phyloP scores from a whole-genome alignment of 2,888 invertebrate species.

The Oscheius myriophilus region DNA sequence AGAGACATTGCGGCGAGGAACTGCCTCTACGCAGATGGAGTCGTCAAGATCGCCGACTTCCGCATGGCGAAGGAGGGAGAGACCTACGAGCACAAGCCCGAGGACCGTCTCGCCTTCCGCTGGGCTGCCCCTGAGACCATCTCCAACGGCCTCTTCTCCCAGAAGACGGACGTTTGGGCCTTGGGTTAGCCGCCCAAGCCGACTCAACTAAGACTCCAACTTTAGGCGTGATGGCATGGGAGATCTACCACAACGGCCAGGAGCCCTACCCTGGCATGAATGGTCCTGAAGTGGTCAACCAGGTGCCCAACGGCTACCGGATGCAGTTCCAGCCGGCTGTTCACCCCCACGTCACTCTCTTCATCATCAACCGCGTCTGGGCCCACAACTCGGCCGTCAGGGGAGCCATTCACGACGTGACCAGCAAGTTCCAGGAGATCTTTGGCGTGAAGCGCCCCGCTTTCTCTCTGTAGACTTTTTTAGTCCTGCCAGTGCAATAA shows the following conservation, averaged over 20 bases:
- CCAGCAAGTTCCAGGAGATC: background rate
- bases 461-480: too few species aligned
- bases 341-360: background rate
- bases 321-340: slow-evolving; percentile 10
- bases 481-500: too few species aligned
- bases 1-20: slow-evolving; percentile 49
- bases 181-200: slow-evolving; percentile 36
- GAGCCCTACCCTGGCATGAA: slow-evolving; percentile 62
- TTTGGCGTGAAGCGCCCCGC: background rate
- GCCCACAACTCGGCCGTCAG: slow-evolving; percentile 14
- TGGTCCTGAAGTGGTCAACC: slow-evolving; percentile 11
- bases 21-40: slow-evolving; percentile 38
- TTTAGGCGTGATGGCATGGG: slow-evolving; percentile 42
- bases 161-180: slow-evolving; percentile 49
- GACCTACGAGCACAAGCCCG: slow-evolving; percentile 28
- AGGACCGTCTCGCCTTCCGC: slow-evolving; percentile 41
- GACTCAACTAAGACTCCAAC: too few species aligned
- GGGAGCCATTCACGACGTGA: slow-evolving; percentile 11
- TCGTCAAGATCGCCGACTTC: slow-evolving; percentile 53
- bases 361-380: slow-evolving; percentile 13
- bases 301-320: background rate
- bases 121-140: slow-evolving; percentile 56
- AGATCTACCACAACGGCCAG: slow-evolving; percentile 51
- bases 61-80: slow-evolving; percentile 44
- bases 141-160: slow-evolving; percentile 38